These are phyloP conservation scores for Carollia perspicillata DNA, from an alignment of 2,113 vertebrate genomes.

Conservation along the genomic window DNA sequence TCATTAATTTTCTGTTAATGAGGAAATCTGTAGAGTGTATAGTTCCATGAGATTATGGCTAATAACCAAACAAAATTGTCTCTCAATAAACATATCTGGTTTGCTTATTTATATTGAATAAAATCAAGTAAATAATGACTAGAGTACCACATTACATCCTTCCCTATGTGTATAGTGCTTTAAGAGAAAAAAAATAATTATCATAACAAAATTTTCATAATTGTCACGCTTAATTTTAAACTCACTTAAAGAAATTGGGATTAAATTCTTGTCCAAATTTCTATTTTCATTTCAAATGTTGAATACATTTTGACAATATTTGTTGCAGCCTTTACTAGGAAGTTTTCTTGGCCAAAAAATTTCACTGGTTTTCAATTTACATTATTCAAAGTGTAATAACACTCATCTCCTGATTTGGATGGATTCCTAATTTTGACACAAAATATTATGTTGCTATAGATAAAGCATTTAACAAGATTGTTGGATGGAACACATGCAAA, in stretches of 20 bases:
- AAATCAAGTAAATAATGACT: neutral
- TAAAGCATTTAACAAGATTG: neutral
- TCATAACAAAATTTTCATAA: slow-evolving; percentile 30
- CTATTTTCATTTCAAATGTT: slow-evolving; percentile 63
- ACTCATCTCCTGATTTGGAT: slow-evolving; percentile 26
- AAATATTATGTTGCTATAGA: slow-evolving; percentile 11
- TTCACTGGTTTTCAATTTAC: slow-evolving; percentile 48
- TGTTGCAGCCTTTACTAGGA: slow-evolving; percentile 23
- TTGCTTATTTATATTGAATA: slow-evolving; percentile 10
- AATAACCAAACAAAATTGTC: neutral
- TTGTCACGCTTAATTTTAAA: slow-evolving; percentile 54
- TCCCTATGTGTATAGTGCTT: neutral
- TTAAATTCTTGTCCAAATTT: slow-evolving; percentile 45
- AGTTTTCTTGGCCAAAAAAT: slow-evolving; percentile 36
- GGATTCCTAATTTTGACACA: slow-evolving; percentile 25
- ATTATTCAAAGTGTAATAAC: slow-evolving; percentile 42
- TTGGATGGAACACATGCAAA: neutral
- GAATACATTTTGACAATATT: slow-evolving; percentile 62
- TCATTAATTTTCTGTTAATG: neutral
- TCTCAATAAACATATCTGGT: neutral
- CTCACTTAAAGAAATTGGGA: slow-evolving; percentile 39
- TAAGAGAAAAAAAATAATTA: slow-evolving; percentile 57
- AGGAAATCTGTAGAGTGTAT: neutral
- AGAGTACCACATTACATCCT: neutral
- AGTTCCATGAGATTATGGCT: neutral